Percentiles rank a stretch among this genome's conserved stretches.
Conservation (phyloP, 1,140 invertebrate species). For the Zaprionus capensis region DNA sequence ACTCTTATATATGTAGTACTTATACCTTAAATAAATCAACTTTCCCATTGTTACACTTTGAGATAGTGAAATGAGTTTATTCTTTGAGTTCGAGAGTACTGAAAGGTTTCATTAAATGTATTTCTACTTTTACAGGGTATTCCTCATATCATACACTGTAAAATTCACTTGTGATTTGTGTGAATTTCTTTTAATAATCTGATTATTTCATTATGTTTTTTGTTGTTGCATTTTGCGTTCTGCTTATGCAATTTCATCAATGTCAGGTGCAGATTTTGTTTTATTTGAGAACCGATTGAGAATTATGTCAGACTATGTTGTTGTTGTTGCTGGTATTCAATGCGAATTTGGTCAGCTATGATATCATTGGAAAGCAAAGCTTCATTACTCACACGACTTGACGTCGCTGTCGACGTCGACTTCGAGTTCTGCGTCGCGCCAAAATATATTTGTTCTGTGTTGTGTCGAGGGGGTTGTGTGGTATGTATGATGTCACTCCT, state of each 20-base stretch:
- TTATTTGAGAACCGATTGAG: constrained; percentile 28
- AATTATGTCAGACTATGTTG: constrained; percentile 66
- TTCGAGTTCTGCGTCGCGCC: constrained; percentile 41
- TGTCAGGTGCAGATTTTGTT: constrained; percentile 69
- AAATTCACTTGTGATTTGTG: constrained; percentile 22
- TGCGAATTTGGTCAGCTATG: constrained; percentile 46
- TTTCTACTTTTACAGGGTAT: constrained; percentile 9
- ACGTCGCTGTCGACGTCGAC: too few species aligned
- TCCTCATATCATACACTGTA: not conserved
- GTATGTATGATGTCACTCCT: constrained; percentile 39
- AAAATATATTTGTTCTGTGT: constrained; percentile 43
- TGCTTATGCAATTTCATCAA: constrained; percentile 75
- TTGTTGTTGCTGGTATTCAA: constrained; percentile 5
- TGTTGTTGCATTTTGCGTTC: constrained; percentile 23
- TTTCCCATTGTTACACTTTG: not conserved
- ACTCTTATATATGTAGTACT: not conserved
- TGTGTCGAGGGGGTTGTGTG: constrained; percentile 1
- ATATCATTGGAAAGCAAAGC: constrained; percentile 76
- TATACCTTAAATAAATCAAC: not conserved
- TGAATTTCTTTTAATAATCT: constrained; percentile 46
- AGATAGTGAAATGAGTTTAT: not conserved
- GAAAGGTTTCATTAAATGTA: not conserved
- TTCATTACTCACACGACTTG: constrained; percentile 63
- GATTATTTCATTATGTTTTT: constrained; percentile 50
- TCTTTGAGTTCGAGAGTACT: too few species aligned